A percentile compares a stretch with the other conserved stretches of the same genome.
These are phyloP conservation scores for Cottoperca gobio DNA, from an alignment of 2,797 vertebrate species.

Conservation along the genomic window DNA sequence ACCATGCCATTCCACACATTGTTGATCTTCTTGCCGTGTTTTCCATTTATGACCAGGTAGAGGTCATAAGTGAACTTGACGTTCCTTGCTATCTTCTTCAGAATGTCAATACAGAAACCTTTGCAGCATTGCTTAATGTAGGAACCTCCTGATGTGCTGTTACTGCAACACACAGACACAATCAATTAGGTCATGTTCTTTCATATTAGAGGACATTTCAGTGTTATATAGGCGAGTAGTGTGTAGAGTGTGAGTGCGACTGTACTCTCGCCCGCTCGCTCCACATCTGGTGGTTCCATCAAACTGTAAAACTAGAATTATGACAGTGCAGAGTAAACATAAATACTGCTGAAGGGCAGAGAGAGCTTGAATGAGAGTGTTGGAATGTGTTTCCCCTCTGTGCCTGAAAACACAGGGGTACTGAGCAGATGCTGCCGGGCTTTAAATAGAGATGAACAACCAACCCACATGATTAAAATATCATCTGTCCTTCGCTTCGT, in stretches of 20 bases:
- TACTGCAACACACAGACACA: constrained; percentile 84
- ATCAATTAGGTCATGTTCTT: constrained; percentile 29
- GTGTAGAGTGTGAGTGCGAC: constrained; percentile 14
- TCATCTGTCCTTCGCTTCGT: constrained; percentile 71
- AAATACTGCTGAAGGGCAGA: constrained; percentile 68
- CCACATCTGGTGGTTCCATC: constrained; percentile 70
- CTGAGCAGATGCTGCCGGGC: constrained; percentile 77
- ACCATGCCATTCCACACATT: constrained; percentile 99
- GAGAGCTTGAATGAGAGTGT: constrained; percentile 40
- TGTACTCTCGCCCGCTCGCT: constrained; percentile 27
- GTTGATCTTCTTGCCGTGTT: constrained; percentile 98
- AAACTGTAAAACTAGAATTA: constrained; percentile 72
- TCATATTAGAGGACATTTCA: constrained; percentile 24
- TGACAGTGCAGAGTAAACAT: constrained; percentile 56
- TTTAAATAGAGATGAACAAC: constrained; percentile 81
- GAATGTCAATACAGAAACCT: constrained; percentile 97
- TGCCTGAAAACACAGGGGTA: constrained; percentile 75
- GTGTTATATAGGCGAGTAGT: background rate
- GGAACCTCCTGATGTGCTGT: constrained; percentile 90
- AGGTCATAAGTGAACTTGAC: constrained; percentile 98
- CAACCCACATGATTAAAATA: constrained; percentile 80
- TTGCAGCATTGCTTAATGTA: constrained; percentile 98
- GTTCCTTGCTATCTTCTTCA: constrained; percentile 96
- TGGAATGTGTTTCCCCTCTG: constrained; percentile 57
- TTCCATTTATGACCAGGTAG: constrained; percentile 97